Conservation (phyloP, 2,113 vertebrate genomes). For the Maccullochella peelii region DNA sequence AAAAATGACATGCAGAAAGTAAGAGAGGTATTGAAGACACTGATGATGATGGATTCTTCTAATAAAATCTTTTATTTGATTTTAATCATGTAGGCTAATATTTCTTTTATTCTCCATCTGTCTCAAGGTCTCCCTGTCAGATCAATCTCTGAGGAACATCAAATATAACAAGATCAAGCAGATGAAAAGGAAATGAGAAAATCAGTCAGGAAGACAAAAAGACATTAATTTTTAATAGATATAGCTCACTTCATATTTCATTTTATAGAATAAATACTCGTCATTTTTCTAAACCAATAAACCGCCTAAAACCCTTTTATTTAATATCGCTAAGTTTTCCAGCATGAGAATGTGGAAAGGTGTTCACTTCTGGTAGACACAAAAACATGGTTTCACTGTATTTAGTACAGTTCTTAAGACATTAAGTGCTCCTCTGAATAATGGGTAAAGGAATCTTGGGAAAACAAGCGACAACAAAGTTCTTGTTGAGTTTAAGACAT, state of each 20-base stretch:
- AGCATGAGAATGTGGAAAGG: conserved; percentile 60
- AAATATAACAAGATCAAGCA: conserved; percentile 65
- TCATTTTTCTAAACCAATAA: conserved; percentile 44
- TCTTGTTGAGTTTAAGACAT: conserved; percentile 38
- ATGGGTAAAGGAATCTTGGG: conserved; percentile 36
- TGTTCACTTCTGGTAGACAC: conserved; percentile 60
- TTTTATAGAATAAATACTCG: conserved; percentile 59
- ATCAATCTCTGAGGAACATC: conserved; percentile 52
- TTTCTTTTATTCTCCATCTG: conserved; percentile 53
- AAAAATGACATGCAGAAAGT: conserved; percentile 6
- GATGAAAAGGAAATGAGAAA: conserved; percentile 59
- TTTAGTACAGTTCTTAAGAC: conserved; percentile 61
- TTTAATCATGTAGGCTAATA: conserved; percentile 65
- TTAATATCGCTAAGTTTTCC: conserved; percentile 42
- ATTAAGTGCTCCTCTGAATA: conserved; percentile 49
- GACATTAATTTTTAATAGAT: conserved; percentile 46
- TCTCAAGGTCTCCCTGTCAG: conserved; percentile 34
- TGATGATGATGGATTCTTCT: conserved; percentile 29
- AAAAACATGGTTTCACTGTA: conserved; percentile 60
- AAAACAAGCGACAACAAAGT: conserved; percentile 42
- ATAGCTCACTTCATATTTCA: conserved; percentile 61
- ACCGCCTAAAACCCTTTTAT: conserved; percentile 34
- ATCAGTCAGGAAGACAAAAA: conserved; percentile 61
- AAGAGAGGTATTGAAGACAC: conserved; percentile 24
- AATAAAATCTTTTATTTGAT: conserved; percentile 75